phyloP scores from a whole-genome alignment of 2,888 invertebrate species.

The Synergus itoensis region DNA sequence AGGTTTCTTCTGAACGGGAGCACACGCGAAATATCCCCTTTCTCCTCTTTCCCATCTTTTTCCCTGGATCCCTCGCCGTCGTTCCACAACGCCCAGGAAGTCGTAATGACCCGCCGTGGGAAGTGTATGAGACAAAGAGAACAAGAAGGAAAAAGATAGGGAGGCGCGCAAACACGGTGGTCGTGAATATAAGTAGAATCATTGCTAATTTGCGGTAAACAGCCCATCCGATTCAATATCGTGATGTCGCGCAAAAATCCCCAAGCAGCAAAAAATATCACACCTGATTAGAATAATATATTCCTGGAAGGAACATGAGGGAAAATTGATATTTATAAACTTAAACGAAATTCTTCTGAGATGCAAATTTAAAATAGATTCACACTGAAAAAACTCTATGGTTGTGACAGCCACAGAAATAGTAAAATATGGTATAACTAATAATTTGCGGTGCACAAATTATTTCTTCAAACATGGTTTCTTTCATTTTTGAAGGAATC shows the following conservation, averaged over 20 bases:
- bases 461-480: not conserved
- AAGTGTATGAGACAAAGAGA: constrained; percentile 60
- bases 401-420: no score
- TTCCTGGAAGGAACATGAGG: not conserved
- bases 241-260: not conserved
- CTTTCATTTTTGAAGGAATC: no score
- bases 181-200: constrained; percentile 29
- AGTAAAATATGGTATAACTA: no score
- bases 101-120: constrained; percentile 75
- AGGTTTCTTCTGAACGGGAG: constrained; percentile 48
- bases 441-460: no score
- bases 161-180: constrained; percentile 42
- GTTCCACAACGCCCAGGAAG: constrained; percentile 70
- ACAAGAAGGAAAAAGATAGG: constrained; percentile 26
- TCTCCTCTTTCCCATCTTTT: constrained; percentile 50
- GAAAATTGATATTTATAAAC: no score
- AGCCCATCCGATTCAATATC: not conserved
- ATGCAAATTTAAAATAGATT: not conserved
- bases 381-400: no score
- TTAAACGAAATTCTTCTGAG: not conserved
- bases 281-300: not conserved
- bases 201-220: constrained; percentile 12
- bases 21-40: constrained; percentile 57
- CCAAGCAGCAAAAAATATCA: not conserved
- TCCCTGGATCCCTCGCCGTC: constrained; percentile 51